Evolutionary conservation across 2,888 invertebrate genomes (phyloP).

Genomic region (Loripinus fragilis): DNA sequence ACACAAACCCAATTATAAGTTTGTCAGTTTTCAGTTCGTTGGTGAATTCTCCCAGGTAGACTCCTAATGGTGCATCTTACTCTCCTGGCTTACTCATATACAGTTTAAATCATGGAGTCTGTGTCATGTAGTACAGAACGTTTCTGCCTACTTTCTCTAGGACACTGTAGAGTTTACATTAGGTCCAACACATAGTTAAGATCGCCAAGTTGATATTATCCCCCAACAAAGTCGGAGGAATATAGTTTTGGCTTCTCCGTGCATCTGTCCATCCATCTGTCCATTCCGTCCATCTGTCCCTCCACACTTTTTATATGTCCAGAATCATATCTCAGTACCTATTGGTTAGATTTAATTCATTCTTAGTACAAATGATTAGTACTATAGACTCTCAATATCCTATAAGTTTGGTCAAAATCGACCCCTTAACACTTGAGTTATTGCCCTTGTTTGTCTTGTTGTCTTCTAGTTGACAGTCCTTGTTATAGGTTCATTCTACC

Average conservation of each 20-base stretch:
- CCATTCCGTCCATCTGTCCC: no score
- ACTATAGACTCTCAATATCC: no score
- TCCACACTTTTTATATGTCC: no score
- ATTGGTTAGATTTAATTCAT: no score
- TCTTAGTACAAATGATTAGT: no score
- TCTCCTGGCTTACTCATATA: conserved; percentile 20
- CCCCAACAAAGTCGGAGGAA: no score
- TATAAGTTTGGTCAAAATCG: no score
- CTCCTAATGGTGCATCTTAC: conserved; percentile 26
- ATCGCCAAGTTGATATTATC: conserved; percentile 33
- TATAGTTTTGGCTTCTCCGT: no score
- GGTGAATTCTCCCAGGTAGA: conserved; percentile 73
- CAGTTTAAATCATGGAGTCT: conserved; percentile 38
- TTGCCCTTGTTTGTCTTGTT: no score
- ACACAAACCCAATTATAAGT: conserved; percentile 70
- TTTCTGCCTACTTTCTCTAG: conserved; percentile 22
- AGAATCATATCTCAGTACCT: no score
- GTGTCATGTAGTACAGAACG: conserved; percentile 46
- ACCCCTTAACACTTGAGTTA: no score
- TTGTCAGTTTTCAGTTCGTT: conserved; percentile 70
- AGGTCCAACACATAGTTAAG: conserved; percentile 47
- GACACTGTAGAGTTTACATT: conserved; percentile 30
- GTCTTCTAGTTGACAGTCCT: conserved; percentile 24
- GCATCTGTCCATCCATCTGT: no score
- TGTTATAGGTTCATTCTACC: conserved; percentile 18